Conservation (phyloP, 1,140 invertebrate genomes). For the Hyposmocoma kahamanoa region DNA sequence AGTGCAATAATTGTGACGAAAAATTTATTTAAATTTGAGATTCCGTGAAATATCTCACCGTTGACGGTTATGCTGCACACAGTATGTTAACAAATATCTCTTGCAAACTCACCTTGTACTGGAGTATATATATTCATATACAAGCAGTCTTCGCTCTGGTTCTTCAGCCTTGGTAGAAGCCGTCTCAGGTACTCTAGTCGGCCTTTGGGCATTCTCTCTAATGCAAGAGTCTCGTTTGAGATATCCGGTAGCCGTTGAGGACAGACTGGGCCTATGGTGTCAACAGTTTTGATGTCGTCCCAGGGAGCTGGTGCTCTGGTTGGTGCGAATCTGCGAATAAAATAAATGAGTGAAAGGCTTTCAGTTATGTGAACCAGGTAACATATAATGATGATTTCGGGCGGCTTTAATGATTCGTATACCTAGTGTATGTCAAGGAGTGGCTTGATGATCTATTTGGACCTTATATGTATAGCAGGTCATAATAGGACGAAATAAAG, state of each 20-base stretch:
- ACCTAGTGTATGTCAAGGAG: too few species aligned
- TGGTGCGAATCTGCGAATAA: constrained; percentile 84
- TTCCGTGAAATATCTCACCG: too few species aligned
- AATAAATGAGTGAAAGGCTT: too few species aligned
- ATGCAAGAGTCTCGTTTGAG: constrained; percentile 85
- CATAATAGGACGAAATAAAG: too few species aligned
- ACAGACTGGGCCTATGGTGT: constrained; percentile 89
- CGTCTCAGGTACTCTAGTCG: constrained; percentile 89
- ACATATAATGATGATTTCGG: too few species aligned
- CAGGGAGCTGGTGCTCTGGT: constrained; percentile 91
- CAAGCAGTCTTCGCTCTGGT: constrained; percentile 97
- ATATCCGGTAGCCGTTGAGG: constrained; percentile 91
- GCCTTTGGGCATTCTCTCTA: constrained; percentile 92
- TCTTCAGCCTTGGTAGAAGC: constrained; percentile 86
- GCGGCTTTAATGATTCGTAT: too few species aligned
- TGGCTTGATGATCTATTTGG: too few species aligned
- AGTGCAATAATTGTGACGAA: too few species aligned
- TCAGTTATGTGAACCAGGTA: too few species aligned
- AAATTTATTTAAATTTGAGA: too few species aligned
- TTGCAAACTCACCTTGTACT: constrained; percentile 83
- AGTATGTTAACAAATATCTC: background rate
- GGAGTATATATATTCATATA: constrained; percentile 97
- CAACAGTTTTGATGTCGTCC: constrained; percentile 87
- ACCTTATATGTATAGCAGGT: too few species aligned
- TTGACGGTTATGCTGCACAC: too few species aligned